Percentiles rank a stretch among this genome's conserved stretches.
phyloP scores from a whole-genome alignment of 2,113 vertebrate species.

The Catagonus wagneri region DNA sequence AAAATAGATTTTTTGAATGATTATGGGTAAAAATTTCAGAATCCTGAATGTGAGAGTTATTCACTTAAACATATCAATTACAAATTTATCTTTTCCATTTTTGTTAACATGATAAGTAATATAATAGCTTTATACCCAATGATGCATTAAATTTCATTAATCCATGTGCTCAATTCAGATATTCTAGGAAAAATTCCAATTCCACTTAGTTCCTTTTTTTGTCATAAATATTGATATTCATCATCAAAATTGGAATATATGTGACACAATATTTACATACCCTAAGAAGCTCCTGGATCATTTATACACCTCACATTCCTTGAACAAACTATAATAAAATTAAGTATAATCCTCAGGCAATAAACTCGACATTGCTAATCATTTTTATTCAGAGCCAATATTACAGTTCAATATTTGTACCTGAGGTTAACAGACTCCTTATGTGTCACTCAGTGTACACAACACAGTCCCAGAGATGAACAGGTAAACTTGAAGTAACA shows the following conservation, averaged over 20 bases:
- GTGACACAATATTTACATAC: conserved; percentile 68
- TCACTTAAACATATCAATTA: conserved; percentile 61
- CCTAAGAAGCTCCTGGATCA: conserved; percentile 60
- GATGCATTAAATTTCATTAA: conserved; percentile 79
- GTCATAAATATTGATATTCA: conserved; percentile 79
- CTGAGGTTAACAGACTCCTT: conserved; percentile 2
- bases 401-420: conserved; percentile 8
- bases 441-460: background rate
- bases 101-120: conserved; percentile 75
- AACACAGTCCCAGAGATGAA: background rate
- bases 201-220: conserved; percentile 66
- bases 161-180: conserved; percentile 67
- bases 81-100: conserved; percentile 73
- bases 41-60: conserved; percentile 56
- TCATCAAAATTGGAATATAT: conserved; percentile 68
- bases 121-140: conserved; percentile 68
- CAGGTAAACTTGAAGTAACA: background rate
- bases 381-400: conserved; percentile 37
- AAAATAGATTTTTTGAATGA: conserved; percentile 61
- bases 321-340: conserved; percentile 69
- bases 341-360: conserved; percentile 46
- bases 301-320: conserved; percentile 45
- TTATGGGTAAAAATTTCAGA: conserved; percentile 33
- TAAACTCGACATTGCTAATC: conserved; percentile 19
- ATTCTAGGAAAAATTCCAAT: conserved; percentile 81